These are phyloP conservation scores for Gymnoscopelus microlampas DNA, from an alignment of 2,797 vertebrate genomes.

Conservation along the genomic window DNA sequence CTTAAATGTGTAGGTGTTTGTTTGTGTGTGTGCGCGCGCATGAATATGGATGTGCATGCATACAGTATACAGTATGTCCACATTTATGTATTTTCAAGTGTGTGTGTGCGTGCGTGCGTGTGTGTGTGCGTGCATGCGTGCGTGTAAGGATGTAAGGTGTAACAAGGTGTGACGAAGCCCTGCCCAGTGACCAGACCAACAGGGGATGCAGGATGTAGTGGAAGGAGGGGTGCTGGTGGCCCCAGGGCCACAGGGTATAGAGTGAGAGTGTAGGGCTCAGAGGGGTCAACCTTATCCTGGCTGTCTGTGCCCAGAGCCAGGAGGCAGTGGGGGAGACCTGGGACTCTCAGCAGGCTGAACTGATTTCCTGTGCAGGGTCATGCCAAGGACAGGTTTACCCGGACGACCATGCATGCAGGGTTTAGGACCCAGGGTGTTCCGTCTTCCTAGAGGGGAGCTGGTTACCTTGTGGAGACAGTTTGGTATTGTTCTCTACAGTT, in stretches of 20 bases:
- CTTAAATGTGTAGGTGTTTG: background rate
- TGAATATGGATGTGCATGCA: background rate
- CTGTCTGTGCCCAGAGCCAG: conserved; percentile 67
- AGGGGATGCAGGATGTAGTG: conserved; percentile 54
- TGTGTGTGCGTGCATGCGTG: conserved; percentile 12
- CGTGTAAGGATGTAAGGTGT: conserved; percentile 63
- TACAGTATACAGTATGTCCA: background rate
- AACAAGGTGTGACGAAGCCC: conserved; percentile 52
- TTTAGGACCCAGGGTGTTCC: conserved; percentile 61
- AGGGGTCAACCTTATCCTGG: conserved; percentile 73
- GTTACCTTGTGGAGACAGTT: conserved; percentile 37
- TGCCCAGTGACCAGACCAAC: conserved; percentile 46
- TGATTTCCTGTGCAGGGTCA: conserved; percentile 87
- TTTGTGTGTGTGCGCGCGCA: background rate
- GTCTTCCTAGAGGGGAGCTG: conserved; percentile 19
- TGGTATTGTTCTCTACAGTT: conserved; percentile 37
- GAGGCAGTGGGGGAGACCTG: conserved; percentile 55
- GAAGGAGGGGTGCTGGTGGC: conserved; percentile 43
- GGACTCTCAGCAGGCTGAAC: conserved; percentile 80
- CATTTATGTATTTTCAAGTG: background rate
- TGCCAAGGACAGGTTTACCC: conserved; percentile 77
- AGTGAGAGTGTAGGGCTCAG: conserved; percentile 61
- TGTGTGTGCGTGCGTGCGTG: conserved; percentile 8
- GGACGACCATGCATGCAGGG: conserved; percentile 58
- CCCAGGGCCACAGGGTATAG: conserved; percentile 46